phyloP scores from a whole-genome alignment of 2,888 invertebrate genomes.

The Cartodere bifasciata region DNA sequence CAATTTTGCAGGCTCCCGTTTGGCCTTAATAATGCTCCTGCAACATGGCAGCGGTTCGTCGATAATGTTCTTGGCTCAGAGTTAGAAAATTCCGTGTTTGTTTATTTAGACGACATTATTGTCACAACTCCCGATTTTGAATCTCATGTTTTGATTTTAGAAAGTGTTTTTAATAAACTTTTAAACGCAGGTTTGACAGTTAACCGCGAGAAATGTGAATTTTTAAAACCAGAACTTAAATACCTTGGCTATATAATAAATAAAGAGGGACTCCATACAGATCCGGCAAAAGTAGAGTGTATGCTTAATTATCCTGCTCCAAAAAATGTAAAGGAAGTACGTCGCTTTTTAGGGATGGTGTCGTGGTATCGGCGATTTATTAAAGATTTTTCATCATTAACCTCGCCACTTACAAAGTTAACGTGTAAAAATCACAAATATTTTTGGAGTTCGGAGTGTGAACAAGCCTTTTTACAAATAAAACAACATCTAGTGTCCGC shows the following conservation, averaged over 20 bases:
- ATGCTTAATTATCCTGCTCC: conserved; percentile 19
- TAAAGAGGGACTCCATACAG: conserved; percentile 14
- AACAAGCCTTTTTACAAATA: conserved; percentile 8
- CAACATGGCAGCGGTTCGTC: conserved; percentile 22
- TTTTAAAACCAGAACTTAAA: conserved; percentile 14
- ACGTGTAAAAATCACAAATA: conserved; percentile 8
- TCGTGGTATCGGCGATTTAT: conserved; percentile 23
- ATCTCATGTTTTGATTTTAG: conserved; percentile 13
- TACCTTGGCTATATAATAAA: conserved; percentile 23
- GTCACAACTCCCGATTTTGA: conserved; percentile 16
- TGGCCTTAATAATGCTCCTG: conserved; percentile 20
- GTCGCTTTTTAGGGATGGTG: conserved; percentile 21
- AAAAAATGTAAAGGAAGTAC: conserved; percentile 14
- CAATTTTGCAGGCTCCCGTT: conserved; percentile 24
- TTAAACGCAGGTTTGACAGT: conserved; percentile 16
- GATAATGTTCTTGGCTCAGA: conserved; percentile 19
- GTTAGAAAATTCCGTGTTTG: conserved; percentile 15
- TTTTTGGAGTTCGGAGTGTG: conserved; percentile 10
- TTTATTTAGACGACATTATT: conserved; percentile 17
- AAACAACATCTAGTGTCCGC: conserved; percentile 3
- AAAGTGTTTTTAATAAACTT: conserved; percentile 13
- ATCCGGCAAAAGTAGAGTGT: conserved; percentile 15
- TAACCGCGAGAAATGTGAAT: conserved; percentile 17
- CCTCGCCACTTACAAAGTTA: conserved; percentile 8
- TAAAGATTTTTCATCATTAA: conserved; percentile 3